Conservation (phyloP, 2,888 invertebrate species). For the Macrophya annulata region DNA sequence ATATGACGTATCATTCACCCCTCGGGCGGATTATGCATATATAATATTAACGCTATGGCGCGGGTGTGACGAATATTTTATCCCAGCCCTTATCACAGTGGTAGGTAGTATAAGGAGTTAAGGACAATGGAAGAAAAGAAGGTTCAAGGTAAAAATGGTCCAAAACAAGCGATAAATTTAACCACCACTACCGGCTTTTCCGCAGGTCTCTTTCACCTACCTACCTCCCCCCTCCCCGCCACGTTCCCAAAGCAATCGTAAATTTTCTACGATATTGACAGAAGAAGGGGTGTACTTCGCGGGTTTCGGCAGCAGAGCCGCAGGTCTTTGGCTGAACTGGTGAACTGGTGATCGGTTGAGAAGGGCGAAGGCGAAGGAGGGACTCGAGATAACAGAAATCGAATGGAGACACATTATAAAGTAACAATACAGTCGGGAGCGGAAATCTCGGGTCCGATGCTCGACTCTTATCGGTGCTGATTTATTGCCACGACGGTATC, state of each 20-base stretch:
- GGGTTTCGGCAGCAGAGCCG: constrained; percentile 48
- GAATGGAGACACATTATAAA: constrained; percentile 60
- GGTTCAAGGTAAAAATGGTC: constrained; percentile 39
- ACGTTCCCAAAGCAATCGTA: constrained; percentile 57
- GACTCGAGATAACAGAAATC: constrained; percentile 63
- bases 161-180: constrained; percentile 50
- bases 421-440: constrained; percentile 63
- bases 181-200: constrained; percentile 10
- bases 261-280: constrained; percentile 59
- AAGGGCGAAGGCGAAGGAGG: constrained; percentile 3
- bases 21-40: not conserved
- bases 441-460: constrained; percentile 56
- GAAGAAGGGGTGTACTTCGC: constrained; percentile 54
- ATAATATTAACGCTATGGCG: not conserved
- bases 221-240: not conserved
- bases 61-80: constrained; percentile 25
- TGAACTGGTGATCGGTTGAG: not conserved
- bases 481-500: constrained; percentile 65
- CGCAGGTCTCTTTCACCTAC: too few relatives aligned
- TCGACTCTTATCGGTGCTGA: constrained; percentile 58
- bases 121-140: constrained; percentile 36
- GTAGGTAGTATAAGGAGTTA: not conserved
- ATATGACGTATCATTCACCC: not conserved
- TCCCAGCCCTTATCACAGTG: constrained; percentile 2
- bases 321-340: too few relatives aligned